These are phyloP conservation scores for Hydrotaea cyrtoneurina DNA, from an alignment of 2,888 invertebrate genomes.

Conservation along the genomic window DNA sequence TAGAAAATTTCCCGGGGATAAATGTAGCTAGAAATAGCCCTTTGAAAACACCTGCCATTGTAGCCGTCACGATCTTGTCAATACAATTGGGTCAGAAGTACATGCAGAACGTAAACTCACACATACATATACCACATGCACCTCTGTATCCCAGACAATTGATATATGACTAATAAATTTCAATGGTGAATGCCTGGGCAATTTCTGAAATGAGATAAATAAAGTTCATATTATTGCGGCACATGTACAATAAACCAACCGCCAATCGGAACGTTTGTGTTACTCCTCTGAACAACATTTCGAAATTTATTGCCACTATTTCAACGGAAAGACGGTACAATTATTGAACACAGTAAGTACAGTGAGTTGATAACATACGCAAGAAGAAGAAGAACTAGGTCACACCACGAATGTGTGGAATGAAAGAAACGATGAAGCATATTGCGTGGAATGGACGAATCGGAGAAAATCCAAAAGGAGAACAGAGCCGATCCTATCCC, in stretches of 20 bases:
- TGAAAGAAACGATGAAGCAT: no score
- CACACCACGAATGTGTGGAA: no score
- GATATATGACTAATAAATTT: slow-evolving; percentile 30
- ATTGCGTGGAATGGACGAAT: no score
- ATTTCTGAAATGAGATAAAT: slow-evolving; percentile 19
- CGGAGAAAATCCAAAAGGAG: no score
- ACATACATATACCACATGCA: slow-evolving; percentile 5
- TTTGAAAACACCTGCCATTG: slow-evolving; percentile 45
- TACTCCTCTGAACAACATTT: background rate
- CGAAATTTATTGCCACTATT: background rate
- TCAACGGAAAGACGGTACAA: background rate
- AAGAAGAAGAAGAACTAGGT: slow-evolving; percentile 40
- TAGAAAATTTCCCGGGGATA: slow-evolving; percentile 49
- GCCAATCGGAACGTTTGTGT: background rate
- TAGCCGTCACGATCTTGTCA: slow-evolving; percentile 38
- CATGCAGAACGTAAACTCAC: slow-evolving; percentile 8
- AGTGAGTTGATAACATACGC: background rate
- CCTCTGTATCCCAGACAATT: slow-evolving; percentile 15
- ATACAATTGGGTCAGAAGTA: slow-evolving; percentile 37
- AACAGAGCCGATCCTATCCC: no score
- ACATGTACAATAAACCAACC: background rate
- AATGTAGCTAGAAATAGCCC: slow-evolving; percentile 14
- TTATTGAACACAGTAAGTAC: background rate
- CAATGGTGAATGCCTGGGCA: slow-evolving; percentile 20
- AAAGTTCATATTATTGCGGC: slow-evolving; percentile 1